These are phyloP conservation scores for Strongylocentrotus purpuratus DNA, from an alignment of 35 echinoderm and acorn worm genomes.

Conservation along the genomic window DNA sequence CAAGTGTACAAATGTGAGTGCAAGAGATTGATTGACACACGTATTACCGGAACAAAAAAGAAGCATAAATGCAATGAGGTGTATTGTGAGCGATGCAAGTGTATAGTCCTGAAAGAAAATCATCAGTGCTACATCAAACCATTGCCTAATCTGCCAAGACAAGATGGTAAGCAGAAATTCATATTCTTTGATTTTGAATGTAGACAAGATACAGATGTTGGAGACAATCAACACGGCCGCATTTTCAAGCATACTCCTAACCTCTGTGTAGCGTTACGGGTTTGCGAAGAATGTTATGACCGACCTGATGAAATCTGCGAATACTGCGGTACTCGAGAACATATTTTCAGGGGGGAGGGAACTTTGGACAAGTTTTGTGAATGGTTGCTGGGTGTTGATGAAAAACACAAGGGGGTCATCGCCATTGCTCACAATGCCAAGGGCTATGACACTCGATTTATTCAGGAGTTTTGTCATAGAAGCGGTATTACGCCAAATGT, in stretches of 20 bases:
- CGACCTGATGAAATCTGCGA: neutral
- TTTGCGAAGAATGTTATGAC: constrained; percentile 59
- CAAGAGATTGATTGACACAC: constrained; percentile 14
- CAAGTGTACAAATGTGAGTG: constrained; percentile 49
- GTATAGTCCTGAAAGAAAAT: neutral
- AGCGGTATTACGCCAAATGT: constrained; percentile 60
- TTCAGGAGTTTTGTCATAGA: constrained; percentile 55
- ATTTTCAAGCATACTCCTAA: constrained; percentile 64
- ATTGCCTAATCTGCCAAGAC: neutral
- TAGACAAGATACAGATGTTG: constrained; percentile 54
- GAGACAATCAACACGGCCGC: neutral
- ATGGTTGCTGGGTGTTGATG: constrained; percentile 52
- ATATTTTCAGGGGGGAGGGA: constrained; percentile 60
- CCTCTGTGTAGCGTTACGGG: constrained; percentile 61
- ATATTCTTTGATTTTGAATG: constrained; percentile 88
- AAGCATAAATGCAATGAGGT: constrained; percentile 30
- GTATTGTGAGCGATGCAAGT: constrained; percentile 49
- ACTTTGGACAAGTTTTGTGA: constrained; percentile 56
- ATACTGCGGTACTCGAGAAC: constrained; percentile 54
- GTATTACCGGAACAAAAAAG: neutral
- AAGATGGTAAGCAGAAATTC: constrained; percentile 25
- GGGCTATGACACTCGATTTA: constrained; percentile 73
- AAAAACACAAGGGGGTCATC: constrained; percentile 10
- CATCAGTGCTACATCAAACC: constrained; percentile 57
- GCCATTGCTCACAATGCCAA: constrained; percentile 80